phyloP scores from a whole-genome alignment of 2,113 vertebrate genomes.

The Chlamydotis undulata region DNA sequence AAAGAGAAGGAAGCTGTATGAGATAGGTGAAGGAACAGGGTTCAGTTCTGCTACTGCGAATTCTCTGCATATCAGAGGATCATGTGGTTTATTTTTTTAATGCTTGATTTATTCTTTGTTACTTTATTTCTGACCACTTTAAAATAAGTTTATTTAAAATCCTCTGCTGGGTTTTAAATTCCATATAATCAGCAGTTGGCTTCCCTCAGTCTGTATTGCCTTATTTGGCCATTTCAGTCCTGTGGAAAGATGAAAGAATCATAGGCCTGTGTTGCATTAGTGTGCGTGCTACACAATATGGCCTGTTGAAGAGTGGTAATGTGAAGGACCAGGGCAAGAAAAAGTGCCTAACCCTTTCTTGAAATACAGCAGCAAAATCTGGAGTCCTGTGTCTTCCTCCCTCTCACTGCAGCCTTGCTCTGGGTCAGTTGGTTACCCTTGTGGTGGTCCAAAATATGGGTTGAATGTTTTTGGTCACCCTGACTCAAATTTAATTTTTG shows the following conservation, averaged over 20 bases:
- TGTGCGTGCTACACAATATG: background rate
- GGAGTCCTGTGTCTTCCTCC: background rate
- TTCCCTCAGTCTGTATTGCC: slow-evolving; percentile 3
- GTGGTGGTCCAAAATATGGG: background rate
- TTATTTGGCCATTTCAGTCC: slow-evolving; percentile 8
- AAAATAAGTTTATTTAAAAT: slow-evolving; percentile 20
- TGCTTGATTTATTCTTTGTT: slow-evolving; percentile 48
- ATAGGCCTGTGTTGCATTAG: slow-evolving; percentile 1
- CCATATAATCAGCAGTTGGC: background rate
- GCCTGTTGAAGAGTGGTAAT: background rate
- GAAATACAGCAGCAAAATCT: background rate
- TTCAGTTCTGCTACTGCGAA: background rate
- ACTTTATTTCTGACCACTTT: background rate
- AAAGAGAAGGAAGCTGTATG: background rate
- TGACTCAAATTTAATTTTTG: background rate
- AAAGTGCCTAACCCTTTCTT: background rate
- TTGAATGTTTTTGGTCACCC: background rate
- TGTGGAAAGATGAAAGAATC: background rate
- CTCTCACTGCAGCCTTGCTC: background rate
- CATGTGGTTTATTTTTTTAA: background rate
- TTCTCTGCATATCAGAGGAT: background rate
- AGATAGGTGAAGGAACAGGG: background rate
- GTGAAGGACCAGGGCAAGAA: background rate
- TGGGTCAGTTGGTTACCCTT: background rate
- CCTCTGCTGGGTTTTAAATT: slow-evolving; percentile 18